phyloP scores from a whole-genome alignment of 2,888 invertebrate genomes.

The Yponomeuta malinellus region DNA sequence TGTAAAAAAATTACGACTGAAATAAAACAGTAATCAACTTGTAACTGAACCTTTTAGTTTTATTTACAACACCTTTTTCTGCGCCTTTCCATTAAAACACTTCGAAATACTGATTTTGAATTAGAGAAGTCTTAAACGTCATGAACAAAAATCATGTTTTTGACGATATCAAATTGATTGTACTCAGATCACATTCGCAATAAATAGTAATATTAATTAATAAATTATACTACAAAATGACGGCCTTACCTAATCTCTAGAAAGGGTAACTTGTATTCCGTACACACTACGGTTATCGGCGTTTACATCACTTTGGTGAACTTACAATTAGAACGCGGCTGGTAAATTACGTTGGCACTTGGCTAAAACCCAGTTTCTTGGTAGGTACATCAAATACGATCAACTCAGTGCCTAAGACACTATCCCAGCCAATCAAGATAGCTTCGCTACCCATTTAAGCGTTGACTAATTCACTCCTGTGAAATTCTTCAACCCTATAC shows the following conservation, averaged over 20 bases:
- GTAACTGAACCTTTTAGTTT: not conserved
- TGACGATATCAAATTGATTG: not conserved
- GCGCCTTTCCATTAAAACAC: not conserved
- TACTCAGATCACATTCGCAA: constrained; percentile 8
- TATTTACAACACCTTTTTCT: constrained; percentile 4
- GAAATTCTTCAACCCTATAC: too few relatives aligned
- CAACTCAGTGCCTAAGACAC: too few relatives aligned
- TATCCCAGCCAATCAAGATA: too few relatives aligned
- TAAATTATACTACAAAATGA: not conserved
- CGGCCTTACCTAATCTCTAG: not conserved
- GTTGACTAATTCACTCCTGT: too few relatives aligned
- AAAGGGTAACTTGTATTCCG: constrained; percentile 1
- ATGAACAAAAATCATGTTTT: not conserved
- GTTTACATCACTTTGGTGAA: not conserved
- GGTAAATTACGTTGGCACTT: not conserved
- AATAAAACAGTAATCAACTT: not conserved
- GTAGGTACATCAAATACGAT: not conserved
- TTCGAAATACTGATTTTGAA: constrained; percentile 4
- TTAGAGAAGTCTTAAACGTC: constrained; percentile 20
- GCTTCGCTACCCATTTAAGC: too few relatives aligned
- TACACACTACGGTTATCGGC: not conserved
- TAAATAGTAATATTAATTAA: constrained; percentile 13
- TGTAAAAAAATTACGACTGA: not conserved
- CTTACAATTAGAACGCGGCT: not conserved
- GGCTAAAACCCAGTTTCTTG: not conserved